Evolutionary conservation across 2,797 vertebrate genomes (phyloP).

Genomic region (Acrocephalus scirpaceus): DNA sequence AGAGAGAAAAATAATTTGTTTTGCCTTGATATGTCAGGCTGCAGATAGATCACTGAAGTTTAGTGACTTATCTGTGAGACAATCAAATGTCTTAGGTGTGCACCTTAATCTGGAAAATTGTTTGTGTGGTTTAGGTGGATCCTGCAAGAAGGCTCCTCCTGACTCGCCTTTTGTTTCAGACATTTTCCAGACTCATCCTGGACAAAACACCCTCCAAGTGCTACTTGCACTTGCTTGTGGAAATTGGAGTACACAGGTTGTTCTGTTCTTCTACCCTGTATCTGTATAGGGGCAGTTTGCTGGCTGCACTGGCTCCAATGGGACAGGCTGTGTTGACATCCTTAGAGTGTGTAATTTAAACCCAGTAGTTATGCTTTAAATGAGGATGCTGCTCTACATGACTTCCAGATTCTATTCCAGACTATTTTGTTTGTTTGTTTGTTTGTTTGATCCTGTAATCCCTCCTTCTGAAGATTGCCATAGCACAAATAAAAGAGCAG

Average conservation of each 20-base stretch:
- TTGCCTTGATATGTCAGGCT: neutral
- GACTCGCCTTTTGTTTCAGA: neutral
- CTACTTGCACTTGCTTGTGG: neutral
- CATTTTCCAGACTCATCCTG: neutral
- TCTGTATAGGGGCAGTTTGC: neutral
- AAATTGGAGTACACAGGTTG: rapidly evolving
- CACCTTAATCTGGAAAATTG: neutral
- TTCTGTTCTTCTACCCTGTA: neutral
- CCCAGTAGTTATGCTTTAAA: neutral
- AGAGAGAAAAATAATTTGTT: neutral
- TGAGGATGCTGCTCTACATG: neutral
- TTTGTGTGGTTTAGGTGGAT: neutral
- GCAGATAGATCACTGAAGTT: neutral
- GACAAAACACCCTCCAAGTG: neutral
- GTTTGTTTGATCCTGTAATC: neutral
- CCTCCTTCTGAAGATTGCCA: neutral
- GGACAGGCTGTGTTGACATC: neutral
- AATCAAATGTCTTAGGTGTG: neutral
- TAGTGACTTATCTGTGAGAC: neutral
- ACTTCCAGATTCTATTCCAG: neutral
- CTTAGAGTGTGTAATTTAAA: neutral
- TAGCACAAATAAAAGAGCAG: neutral
- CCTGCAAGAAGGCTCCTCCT: neutral
- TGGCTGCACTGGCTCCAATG: neutral
- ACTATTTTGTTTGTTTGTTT: neutral